Evolutionary conservation across 1,140 invertebrate genomes (phyloP).

Genomic region (Copidosoma floridanum): DNA sequence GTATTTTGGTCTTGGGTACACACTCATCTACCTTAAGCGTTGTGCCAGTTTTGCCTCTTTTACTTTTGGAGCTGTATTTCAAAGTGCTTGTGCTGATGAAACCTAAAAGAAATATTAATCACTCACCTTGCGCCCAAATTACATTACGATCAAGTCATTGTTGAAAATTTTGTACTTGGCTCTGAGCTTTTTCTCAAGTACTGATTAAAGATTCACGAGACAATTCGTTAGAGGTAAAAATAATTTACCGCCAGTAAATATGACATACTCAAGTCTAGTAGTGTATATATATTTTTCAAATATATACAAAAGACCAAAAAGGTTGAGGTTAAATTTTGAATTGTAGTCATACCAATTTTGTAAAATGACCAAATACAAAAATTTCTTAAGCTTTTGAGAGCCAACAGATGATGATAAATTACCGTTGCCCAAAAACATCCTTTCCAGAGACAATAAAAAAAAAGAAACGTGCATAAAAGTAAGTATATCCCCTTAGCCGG

Average conservation of each 20-base stretch:
- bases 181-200: background rate
- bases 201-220: background rate
- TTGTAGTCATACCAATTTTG: too few species aligned
- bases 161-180: background rate
- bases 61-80: slow-evolving; percentile 35
- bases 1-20: slow-evolving; percentile 32
- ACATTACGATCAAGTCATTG: background rate
- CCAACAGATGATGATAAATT: background rate
- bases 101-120: slow-evolving; percentile 28
- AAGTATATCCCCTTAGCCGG: background rate
- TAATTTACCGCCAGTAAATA: background rate
- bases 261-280: background rate
- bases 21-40: slow-evolving; percentile 48
- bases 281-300: too few species aligned
- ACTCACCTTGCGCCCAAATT: too few species aligned
- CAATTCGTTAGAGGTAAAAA: background rate
- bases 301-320: too few species aligned
- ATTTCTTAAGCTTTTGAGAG: background rate
- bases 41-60: slow-evolving; percentile 34
- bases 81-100: slow-evolving; percentile 34
- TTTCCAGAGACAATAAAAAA: too few species aligned
- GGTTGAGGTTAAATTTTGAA: too few species aligned
- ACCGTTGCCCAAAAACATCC: too few species aligned
- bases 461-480: too few species aligned
- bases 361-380: too few species aligned